Evolutionary conservation across 1,140 invertebrate genomes (phyloP), one percentile per base, ranked within the genome.

Genomic region (Drosophila sproati): DNA sequence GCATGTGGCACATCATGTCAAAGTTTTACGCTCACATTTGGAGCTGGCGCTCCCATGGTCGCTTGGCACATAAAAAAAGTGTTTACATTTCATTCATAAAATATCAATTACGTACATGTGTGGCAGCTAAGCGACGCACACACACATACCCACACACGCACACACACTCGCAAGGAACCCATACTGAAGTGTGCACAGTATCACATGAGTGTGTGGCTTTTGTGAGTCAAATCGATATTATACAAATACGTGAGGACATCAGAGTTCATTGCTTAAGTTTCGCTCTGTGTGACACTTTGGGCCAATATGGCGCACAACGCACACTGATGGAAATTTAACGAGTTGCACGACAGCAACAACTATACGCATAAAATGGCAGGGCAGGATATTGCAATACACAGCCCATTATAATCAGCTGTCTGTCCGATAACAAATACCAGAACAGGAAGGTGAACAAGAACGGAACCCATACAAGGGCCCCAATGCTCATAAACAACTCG

Each of bases 21-120:
- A 62, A 72, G 48, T 73, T 56, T 48, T 43, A 28, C 43, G 60
- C 37, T 73, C 61, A 20, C 20, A 20, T 20, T 20, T 20, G 20
- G 20, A 20, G 61, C 31, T 43, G 37, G 12, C 20, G 4, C 3
- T 45, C 12, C 31, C 60, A 35, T 43, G 43, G 60, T 64, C 50
- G 43, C 29, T 50, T 39, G 67, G 47, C 72, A 77, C 83, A 82
- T 88, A 20, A 82, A 88, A 83, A 88, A 88, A 88, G 77, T 88
- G 85, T 88, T 88, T 88, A 88, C 83, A 88, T 83, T 88, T 79
- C 83, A 88, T 88, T 88, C 83, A 88, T 88, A 88, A 88, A 88
- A 88, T 88, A 88, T 88, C 83, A 88, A 88, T 88, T 88, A 88
- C 83, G 73, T 71, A 75, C 83, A 88, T 88, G 83, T 88, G 83